A percentile compares a stretch with the other conserved stretches of the same genome.
Conservation (phyloP, 1,140 invertebrate species). For the Orchestia grillus region DNA sequence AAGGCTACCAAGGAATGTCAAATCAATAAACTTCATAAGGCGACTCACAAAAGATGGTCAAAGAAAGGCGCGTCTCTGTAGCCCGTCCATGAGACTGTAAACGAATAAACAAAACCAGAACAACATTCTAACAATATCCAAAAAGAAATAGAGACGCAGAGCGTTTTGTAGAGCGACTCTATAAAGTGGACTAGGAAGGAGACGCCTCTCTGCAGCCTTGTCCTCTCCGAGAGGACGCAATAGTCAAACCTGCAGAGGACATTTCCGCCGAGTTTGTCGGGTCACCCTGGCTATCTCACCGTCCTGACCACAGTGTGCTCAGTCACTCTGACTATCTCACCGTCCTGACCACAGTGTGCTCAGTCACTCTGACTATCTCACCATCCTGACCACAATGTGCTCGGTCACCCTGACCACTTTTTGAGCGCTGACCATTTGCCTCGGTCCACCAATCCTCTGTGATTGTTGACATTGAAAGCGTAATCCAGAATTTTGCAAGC, state of each 20-base stretch:
- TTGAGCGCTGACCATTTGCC: neutral
- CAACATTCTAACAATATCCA: neutral
- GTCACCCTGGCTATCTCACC: neutral
- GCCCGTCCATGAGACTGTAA: neutral
- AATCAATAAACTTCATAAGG: neutral
- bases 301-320: neutral
- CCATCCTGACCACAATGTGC: neutral
- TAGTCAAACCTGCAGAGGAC: no score
- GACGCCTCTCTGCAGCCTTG: no score
- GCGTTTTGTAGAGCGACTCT: neutral
- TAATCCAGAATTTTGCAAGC: neutral
- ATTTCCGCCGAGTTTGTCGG: no score
- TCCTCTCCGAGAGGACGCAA: no score
- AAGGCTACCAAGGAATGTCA: neutral
- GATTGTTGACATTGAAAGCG: neutral
- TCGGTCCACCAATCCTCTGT: neutral
- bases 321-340: neutral
- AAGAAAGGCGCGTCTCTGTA: neutral
- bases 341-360: neutral
- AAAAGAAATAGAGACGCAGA: neutral
- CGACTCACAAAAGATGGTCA: neutral
- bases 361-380: neutral
- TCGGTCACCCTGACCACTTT: neutral
- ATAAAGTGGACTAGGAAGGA: no score
- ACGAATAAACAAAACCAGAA: neutral